Evolutionary conservation across 2,888 invertebrate species (phyloP).

Genomic region (Noctua comes): DNA sequence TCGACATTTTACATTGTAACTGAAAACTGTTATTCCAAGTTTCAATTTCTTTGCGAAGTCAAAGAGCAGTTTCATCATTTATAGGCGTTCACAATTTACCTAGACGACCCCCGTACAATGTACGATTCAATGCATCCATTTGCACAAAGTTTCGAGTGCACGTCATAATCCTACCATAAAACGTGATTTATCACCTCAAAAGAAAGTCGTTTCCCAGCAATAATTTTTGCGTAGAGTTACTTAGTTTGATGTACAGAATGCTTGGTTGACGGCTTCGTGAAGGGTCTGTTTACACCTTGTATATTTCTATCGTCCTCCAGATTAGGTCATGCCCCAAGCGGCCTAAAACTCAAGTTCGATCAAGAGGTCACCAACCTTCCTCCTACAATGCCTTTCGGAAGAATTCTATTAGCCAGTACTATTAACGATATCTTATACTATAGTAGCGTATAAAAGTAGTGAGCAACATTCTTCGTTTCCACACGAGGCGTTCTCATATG

Average conservation of each 20-base stretch:
- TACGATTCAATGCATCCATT: too few species aligned
- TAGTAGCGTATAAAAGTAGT: constrained; percentile 36
- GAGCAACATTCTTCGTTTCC: constrained; percentile 38
- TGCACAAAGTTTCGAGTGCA: too few species aligned
- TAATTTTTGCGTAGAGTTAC: too few species aligned
- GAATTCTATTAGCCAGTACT: constrained; percentile 14
- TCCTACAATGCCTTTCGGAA: neutral
- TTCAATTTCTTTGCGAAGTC: neutral
- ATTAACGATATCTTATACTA: constrained; percentile 4
- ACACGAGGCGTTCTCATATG: constrained; percentile 36
- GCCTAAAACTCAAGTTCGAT: neutral
- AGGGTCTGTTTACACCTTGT: neutral
- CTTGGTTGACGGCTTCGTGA: too few species aligned
- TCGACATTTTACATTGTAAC: neutral
- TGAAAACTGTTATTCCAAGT: neutral
- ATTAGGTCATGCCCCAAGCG: neutral
- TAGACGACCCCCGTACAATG: too few species aligned
- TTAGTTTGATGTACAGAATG: too few species aligned
- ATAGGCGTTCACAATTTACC: neutral
- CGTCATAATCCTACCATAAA: too few species aligned
- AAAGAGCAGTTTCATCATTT: constrained; percentile 1
- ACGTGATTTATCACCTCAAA: too few species aligned
- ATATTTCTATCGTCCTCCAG: neutral
- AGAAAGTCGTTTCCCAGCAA: too few species aligned
- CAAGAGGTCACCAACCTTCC: constrained; percentile 5